Percentiles rank a stretch among this genome's conserved stretches.
Evolutionary conservation across 1,140 invertebrate species (phyloP).

Genomic region (Bombus difficillimus): DNA sequence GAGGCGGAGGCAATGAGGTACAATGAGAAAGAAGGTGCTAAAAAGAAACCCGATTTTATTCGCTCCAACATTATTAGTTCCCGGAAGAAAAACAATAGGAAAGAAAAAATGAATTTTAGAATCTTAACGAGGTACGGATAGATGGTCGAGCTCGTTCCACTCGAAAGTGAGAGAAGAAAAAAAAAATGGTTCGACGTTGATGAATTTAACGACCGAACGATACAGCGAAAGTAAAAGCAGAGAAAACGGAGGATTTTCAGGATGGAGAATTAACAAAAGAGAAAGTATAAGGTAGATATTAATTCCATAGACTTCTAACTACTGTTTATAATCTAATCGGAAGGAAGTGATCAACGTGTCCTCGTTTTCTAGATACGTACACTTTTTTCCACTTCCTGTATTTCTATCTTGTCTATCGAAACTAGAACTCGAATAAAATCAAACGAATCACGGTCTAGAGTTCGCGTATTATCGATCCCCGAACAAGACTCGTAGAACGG

Average conservation of each 20-base stretch:
- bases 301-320: not conserved
- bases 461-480: not conserved
- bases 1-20: not conserved
- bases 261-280: constrained; percentile 8
- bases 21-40: not conserved
- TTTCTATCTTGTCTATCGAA: not conserved
- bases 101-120: not conserved
- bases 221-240: constrained; percentile 20
- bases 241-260: constrained; percentile 2
- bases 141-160: not conserved
- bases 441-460: not conserved
- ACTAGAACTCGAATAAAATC: not conserved
- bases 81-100: not conserved
- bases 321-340: not conserved
- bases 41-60: not conserved
- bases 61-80: not conserved
- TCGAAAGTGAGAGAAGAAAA: not conserved
- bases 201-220: constrained; percentile 4
- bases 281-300: constrained; percentile 4
- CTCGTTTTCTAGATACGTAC: not conserved
- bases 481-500: not conserved
- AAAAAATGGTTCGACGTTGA: not conserved
- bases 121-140: constrained; percentile 8
- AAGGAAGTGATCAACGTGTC: not conserved
- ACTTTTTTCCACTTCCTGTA: not conserved